Conservation (phyloP, 2,888 invertebrate species). For the Dynastes maya region DNA sequence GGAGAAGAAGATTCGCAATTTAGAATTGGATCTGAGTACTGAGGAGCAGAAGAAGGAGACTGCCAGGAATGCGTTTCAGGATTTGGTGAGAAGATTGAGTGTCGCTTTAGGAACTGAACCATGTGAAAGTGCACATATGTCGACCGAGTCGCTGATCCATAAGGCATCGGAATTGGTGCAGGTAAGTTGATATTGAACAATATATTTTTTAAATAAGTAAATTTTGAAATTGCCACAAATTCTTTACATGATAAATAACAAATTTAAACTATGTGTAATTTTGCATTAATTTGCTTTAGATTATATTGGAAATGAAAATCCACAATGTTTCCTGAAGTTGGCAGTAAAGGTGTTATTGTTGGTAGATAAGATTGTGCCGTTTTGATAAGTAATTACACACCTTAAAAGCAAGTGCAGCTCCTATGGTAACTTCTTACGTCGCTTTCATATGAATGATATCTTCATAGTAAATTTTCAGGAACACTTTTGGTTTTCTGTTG, state of each 20-base stretch:
- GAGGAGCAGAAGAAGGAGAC: constrained; percentile 86
- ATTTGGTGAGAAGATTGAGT: constrained; percentile 81
- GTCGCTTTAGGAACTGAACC: constrained; percentile 82
- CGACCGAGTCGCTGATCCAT: constrained; percentile 82
- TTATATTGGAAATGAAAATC: background rate
- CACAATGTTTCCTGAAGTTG: background rate
- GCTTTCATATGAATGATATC: too few species aligned
- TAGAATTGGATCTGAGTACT: constrained; percentile 81
- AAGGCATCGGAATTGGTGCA: constrained; percentile 86
- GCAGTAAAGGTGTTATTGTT: background rate
- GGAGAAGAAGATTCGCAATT: constrained; percentile 80
- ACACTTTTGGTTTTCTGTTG: too few species aligned
- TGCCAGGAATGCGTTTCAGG: constrained; percentile 78
- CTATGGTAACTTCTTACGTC: background rate
- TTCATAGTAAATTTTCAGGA: too few species aligned
- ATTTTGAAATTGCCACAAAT: background rate
- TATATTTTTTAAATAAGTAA: background rate
- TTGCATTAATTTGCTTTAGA: background rate
- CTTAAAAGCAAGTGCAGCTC: background rate
- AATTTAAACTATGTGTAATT: background rate
- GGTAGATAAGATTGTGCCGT: background rate
- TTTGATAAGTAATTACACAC: background rate
- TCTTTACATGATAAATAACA: background rate
- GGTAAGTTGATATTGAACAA: constrained; percentile 65
- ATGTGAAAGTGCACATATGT: constrained; percentile 78